A percentile compares a stretch with the other conserved stretches of the same genome.
These are phyloP conservation scores for Trachymyrmex septentrionalis DNA, from an alignment of 1,140 invertebrate genomes.

Conservation along the genomic window DNA sequence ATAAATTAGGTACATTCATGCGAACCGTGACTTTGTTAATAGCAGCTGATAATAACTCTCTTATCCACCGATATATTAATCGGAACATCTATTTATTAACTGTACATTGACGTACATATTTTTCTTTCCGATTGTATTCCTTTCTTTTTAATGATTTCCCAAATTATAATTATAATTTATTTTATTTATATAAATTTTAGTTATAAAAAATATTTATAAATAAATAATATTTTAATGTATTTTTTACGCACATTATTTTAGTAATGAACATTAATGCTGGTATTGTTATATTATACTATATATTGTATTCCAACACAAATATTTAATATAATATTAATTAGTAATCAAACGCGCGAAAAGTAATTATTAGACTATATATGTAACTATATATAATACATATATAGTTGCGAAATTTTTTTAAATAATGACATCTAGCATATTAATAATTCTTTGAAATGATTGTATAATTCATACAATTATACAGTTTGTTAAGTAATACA, in stretches of 20 bases:
- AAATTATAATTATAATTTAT: conserved; percentile 7
- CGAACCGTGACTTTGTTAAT: conserved; percentile 65
- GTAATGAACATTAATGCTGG: not conserved
- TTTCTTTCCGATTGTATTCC: not conserved
- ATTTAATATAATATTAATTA: conserved; percentile 20
- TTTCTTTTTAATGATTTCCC: not conserved
- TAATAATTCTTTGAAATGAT: conserved; percentile 53
- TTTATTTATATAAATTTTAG: not conserved
- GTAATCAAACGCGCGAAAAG: not conserved
- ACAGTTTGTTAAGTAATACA: conserved; percentile 82
- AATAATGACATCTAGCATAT: not conserved
- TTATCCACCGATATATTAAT: conserved; percentile 11
- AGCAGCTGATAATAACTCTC: conserved; percentile 29
- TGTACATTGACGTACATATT: not conserved
- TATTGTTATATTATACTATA: not conserved
- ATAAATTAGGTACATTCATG: conserved; percentile 69
- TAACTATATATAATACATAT: too few species aligned
- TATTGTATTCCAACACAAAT: not conserved
- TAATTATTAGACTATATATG: not conserved
- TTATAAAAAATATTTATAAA: not conserved
- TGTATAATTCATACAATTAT: conserved; percentile 75
- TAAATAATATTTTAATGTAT: not conserved
- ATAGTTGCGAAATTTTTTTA: not conserved
- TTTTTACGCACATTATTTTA: conserved; percentile 2
- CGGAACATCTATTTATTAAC: not conserved